Conservation (phyloP, 2,888 invertebrate species). For the Hemistola chrysoprasaria region DNA sequence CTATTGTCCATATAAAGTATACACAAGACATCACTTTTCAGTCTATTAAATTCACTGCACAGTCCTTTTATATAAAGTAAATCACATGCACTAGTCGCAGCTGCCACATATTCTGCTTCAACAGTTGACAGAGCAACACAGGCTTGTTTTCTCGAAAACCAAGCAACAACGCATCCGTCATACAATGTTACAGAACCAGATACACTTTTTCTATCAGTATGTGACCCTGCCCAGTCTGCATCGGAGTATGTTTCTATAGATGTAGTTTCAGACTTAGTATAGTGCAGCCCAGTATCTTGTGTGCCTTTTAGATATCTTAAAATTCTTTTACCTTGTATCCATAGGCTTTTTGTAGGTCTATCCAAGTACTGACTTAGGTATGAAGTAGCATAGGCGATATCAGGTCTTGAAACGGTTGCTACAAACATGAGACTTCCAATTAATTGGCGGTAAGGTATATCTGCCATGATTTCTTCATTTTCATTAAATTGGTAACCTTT, state of each 20-base stretch:
- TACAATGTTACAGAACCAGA: neutral
- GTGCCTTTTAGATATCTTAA: constrained; percentile 11
- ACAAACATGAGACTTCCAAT: constrained; percentile 1
- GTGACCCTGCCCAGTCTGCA: constrained; percentile 7
- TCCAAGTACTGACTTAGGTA: constrained; percentile 15
- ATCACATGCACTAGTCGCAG: constrained; percentile 1
- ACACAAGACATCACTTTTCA: neutral
- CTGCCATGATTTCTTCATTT: neutral
- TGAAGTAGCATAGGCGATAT: constrained; percentile 8
- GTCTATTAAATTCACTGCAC: neutral
- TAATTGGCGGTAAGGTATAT: constrained; percentile 1
- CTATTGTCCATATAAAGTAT: neutral
- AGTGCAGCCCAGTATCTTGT: neutral
- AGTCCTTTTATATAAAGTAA: constrained; percentile 5
- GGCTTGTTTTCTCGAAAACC: constrained; percentile 6
- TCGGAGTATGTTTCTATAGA: neutral
- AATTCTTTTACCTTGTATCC: constrained; percentile 7
- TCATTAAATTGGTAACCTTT: neutral
- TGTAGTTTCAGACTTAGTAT: neutral
- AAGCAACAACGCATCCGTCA: neutral
- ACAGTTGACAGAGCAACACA: constrained; percentile 5
- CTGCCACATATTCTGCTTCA: constrained; percentile 10
- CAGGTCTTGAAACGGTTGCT: neutral
- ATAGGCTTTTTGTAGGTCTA: constrained; percentile 5
- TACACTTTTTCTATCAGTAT: constrained; percentile 4